These are phyloP conservation scores for Eilema caniola DNA, from an alignment of 2,888 invertebrate genomes.

Conservation along the genomic window DNA sequence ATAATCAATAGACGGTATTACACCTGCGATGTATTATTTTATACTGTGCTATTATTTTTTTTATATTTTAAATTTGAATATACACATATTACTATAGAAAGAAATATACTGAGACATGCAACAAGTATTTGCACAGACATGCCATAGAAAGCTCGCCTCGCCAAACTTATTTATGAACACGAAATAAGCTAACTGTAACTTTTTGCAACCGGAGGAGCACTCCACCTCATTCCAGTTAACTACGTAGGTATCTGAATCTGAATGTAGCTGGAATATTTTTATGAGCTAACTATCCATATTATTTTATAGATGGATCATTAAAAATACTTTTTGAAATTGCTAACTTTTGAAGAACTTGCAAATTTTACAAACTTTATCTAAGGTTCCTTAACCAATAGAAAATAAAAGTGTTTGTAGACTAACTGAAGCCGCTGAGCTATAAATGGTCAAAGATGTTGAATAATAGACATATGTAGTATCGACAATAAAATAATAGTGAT, in stretches of 20 bases:
- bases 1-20: too few species aligned
- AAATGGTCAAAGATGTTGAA: background rate
- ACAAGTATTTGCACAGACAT: background rate
- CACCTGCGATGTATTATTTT: too few species aligned
- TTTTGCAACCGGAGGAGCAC: background rate
- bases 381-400: background rate
- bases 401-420: background rate
- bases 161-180: background rate
- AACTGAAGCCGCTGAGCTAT: background rate
- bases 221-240: background rate
- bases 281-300: background rate
- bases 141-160: background rate
- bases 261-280: background rate
- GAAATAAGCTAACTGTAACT: background rate
- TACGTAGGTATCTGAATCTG: too few species aligned
- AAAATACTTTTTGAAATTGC: background rate
- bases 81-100: background rate
- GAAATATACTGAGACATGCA: background rate
- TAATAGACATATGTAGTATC: background rate
- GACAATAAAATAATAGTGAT: slow-evolving; percentile 1
- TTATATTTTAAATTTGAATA: too few species aligned
- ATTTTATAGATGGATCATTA: background rate
- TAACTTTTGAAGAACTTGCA: background rate
- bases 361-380: background rate
- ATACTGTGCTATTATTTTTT: too few species aligned